Conservation (phyloP, 2,797 vertebrate species). For the Onychomys arenicola region DNA sequence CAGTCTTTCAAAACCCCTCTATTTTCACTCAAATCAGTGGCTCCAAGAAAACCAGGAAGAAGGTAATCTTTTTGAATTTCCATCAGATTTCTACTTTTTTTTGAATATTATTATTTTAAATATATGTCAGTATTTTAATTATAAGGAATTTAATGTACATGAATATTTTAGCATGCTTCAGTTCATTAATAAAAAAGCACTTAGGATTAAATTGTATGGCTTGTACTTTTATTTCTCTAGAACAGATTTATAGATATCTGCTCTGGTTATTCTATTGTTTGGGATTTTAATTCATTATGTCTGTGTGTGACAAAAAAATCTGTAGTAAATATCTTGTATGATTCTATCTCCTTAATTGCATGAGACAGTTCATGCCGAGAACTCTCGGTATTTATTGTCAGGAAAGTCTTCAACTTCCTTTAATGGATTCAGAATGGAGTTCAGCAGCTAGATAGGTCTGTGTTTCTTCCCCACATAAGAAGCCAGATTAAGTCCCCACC, state of each 20-base stretch:
- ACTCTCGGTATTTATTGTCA: conserved; percentile 67
- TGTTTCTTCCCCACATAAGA: background rate
- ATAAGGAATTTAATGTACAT: conserved; percentile 62
- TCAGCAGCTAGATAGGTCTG: background rate
- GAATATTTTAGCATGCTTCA: conserved; percentile 67
- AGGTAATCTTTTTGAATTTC: background rate
- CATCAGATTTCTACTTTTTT: background rate
- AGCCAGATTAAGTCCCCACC: background rate
- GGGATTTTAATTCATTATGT: conserved; percentile 78
- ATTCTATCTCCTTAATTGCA: conserved; percentile 83
- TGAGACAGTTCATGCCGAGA: conserved; percentile 69
- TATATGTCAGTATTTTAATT: conserved; percentile 71
- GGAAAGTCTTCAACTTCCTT: conserved; percentile 42
- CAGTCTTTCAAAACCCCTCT: background rate
- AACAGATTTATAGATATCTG: conserved; percentile 78
- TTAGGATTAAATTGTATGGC: conserved; percentile 74
- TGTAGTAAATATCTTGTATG: conserved; percentile 80
- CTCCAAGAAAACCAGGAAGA: background rate
- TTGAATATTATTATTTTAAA: conserved; percentile 62
- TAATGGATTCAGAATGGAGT: conserved; percentile 44
- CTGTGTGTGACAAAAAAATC: conserved; percentile 67
- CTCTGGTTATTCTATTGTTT: conserved; percentile 74
- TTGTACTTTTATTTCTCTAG: conserved; percentile 75
- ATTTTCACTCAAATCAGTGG: background rate
- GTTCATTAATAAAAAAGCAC: conserved; percentile 75